These are phyloP conservation scores for Osmerus eperlanus DNA, from an alignment of 2,113 vertebrate species.

Conservation along the genomic window DNA sequence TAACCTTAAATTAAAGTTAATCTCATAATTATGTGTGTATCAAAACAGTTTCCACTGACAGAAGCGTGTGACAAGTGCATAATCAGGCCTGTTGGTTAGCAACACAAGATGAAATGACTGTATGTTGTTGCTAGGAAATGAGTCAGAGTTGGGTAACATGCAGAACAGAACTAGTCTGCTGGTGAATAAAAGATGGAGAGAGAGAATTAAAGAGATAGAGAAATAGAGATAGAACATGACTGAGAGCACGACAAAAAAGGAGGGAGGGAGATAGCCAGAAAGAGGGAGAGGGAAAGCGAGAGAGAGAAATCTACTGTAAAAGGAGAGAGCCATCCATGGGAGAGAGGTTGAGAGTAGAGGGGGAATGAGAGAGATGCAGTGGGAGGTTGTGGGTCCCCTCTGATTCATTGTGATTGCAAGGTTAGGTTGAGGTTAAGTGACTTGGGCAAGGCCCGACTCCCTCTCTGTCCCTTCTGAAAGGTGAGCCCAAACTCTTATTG, in stretches of 20 bases:
- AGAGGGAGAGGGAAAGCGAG: not conserved
- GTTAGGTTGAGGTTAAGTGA: constrained; percentile 74
- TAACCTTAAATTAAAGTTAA: too few relatives aligned
- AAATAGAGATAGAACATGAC: constrained; percentile 15
- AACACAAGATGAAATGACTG: not conserved
- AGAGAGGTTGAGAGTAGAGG: not conserved
- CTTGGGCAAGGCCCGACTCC: constrained; percentile 56
- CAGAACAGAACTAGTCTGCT: too few relatives aligned
- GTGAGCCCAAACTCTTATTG: constrained; percentile 86
- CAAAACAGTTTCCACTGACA: too few relatives aligned
- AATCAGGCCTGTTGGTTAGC: constrained; percentile 1
- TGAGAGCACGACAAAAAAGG: constrained; percentile 14
- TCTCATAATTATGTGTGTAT: too few relatives aligned
- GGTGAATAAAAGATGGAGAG: not conserved
- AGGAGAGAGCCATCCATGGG: constrained; percentile 8
- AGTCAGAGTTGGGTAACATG: not conserved
- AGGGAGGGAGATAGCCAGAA: not conserved
- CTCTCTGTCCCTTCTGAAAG: constrained; percentile 73
- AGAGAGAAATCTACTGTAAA: not conserved
- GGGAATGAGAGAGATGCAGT: constrained; percentile 42
- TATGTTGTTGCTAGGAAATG: not conserved
- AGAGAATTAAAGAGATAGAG: not conserved
- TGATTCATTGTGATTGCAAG: constrained; percentile 72
- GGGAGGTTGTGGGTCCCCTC: constrained; percentile 59
- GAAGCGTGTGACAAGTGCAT: too few relatives aligned